These are phyloP conservation scores for Lepidotrigona ventralis DNA, from an alignment of 1,140 invertebrate genomes.

Conservation along the genomic window DNA sequence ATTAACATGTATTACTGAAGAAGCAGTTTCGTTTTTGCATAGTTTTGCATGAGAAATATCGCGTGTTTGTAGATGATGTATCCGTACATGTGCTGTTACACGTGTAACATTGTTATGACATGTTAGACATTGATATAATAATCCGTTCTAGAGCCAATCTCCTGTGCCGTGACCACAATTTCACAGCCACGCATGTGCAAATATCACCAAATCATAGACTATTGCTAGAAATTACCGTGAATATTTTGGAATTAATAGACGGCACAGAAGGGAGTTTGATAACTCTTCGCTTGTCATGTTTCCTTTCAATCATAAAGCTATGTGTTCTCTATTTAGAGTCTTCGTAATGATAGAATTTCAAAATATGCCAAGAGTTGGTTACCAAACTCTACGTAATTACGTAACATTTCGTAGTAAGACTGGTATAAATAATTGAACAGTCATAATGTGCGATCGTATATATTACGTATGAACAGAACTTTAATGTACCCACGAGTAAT, in stretches of 20 bases:
- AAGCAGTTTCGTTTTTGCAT: neutral
- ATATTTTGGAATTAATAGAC: neutral
- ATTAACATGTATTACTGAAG: neutral
- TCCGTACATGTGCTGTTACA: neutral
- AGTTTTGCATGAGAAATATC: neutral
- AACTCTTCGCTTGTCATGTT: neutral
- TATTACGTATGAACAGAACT: neutral
- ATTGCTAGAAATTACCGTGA: neutral
- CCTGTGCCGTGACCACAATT: constrained; percentile 23
- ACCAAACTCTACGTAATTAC: neutral
- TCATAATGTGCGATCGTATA: neutral
- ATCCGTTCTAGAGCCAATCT: constrained; percentile 32
- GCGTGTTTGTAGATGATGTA: neutral
- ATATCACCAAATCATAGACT: neutral
- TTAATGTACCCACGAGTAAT: neutral
- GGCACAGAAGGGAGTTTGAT: neutral
- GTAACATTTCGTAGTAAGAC: neutral
- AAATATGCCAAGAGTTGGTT: no score
- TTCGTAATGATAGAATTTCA: neutral
- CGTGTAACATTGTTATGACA: no score
- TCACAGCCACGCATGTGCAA: neutral
- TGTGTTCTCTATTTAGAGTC: neutral
- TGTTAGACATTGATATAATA: constrained; percentile 13
- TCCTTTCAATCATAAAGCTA: neutral
- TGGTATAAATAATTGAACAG: neutral